These are phyloP conservation scores for Montipora foliosa DNA, from an alignment of 64 coral and sea anemone genomes.

Conservation along the genomic window DNA sequence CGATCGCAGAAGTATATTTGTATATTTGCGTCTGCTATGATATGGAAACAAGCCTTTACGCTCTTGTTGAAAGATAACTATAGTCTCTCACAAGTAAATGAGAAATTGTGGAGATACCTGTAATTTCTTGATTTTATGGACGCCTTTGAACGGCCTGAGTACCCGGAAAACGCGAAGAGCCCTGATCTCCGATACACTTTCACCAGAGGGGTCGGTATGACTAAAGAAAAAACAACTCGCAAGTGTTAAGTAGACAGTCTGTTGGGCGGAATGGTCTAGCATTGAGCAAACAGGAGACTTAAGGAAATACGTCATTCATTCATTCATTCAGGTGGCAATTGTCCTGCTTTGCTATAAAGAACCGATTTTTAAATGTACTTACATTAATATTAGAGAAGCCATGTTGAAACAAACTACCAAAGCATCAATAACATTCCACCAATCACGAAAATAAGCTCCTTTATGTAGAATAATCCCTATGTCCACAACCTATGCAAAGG, in stretches of 20 bases:
- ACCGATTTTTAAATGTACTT: background rate
- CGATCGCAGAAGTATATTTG: too few relatives aligned
- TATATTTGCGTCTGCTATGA: too few relatives aligned
- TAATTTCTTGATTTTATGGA: constrained; percentile 97
- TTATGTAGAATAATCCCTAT: constrained; percentile 74
- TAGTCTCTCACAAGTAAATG: background rate
- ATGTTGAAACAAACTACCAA: constrained; percentile 70
- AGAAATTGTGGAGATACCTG: constrained; percentile 60
- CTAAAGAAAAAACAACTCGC: background rate
- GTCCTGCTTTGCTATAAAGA: too few relatives aligned
- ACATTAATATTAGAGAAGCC: constrained; percentile 68
- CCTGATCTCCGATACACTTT: constrained; percentile 49
- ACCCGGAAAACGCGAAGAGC: constrained; percentile 94
- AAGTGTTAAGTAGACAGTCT: too few relatives aligned
- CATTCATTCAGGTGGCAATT: too few relatives aligned
- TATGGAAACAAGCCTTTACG: too few relatives aligned
- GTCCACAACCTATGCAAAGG: constrained; percentile 71
- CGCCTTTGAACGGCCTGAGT: constrained; percentile 89
- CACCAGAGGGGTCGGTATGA: background rate
- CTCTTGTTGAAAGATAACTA: too few relatives aligned
- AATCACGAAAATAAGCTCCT: constrained; percentile 77
- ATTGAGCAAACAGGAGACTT: too few relatives aligned
- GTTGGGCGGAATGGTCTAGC: too few relatives aligned
- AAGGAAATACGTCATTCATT: too few relatives aligned
- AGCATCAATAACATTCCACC: constrained; percentile 84